Evolutionary conservation across 2,797 vertebrate genomes (phyloP), one percentile per base, ranked within the genome.

Genomic region (Sebastes elongatus): DNA sequence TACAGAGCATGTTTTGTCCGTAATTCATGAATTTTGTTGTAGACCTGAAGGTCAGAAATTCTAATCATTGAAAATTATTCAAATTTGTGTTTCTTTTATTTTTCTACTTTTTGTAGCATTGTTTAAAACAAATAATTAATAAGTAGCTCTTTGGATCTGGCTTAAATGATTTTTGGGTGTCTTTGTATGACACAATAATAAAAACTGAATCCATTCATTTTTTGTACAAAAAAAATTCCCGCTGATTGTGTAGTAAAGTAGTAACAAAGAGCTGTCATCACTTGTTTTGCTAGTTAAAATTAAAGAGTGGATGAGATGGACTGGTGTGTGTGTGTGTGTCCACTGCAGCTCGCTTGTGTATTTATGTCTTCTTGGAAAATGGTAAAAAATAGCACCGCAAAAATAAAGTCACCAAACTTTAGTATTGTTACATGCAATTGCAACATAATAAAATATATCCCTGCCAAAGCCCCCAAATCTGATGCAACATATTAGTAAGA

Each of bases 401-500:
- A 81, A 22, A 67, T 38, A 32, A 25, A 57, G 61, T 52, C 35
- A 71, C n/a, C 49, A 42, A 56, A n/a, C 33, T 33, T 7, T 2
- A 16, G 4, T 5, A 56, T 5, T 1, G 10, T 68, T 64, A 16
- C 33, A n/a, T 55, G 13, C 6, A 76, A 4, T 65, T 66, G 22
- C 61, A 71, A 49, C 64, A 82, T 46, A 25, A 61, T 33, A 20
- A 57, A 8, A 16, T 0, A 38, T n/a, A 0, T 46, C 16, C 8
- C 23, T 32, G 1, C 52, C 25, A 57, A 64, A 55, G n/a, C 7
- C 22, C 22, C 2, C 5, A 42, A 52, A 70, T 65, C 81, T 77
- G 75, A 83, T 60, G 80, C 78, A 83, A 81, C 9, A 8, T 74
- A 49, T 57, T 71, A 20, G 57, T 64, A 70, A 67, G 74, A 53